Base-by-base conservation (phyloP, 2,113 vertebrate species). In the Procavia capensis region DNA sequence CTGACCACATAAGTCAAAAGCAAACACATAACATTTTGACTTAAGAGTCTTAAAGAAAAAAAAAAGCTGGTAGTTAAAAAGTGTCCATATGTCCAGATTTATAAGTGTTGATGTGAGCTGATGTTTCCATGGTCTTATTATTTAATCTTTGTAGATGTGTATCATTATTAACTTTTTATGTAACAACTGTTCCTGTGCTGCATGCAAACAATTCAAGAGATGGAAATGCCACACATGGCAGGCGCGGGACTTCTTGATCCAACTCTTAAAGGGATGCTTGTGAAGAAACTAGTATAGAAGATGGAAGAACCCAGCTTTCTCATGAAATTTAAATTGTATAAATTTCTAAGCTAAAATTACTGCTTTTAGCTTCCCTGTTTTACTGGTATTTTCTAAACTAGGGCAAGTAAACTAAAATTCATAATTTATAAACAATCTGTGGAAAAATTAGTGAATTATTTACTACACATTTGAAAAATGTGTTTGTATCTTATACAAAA, bases 361-460 rank as follows among this genome's bases (percentile, higher is more conserved):
- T 92, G 96, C 97, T 97, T 96, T 98, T 92, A 97, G 91, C 82
- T 97, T 81, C 91, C 96, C 87, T 0, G 96, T 98, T 98, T 98
- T 96, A 97, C 97, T 90, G 90, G 97, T 98, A 98, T 98, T 98
- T 98, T 96, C 96, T 98, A 98, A 98, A 98, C 98, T 98, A 98
- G 98, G 98, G 98, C 98, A 98, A 98, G 98, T 98, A 98, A 98
- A 98, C 97, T 98, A 98, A 98, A 98, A 98, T 99, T 98, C 98
- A 99, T 98, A 98, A 99, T 98, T 98, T 98, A 99, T 99, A 98
- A 98, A 98, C 98, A 98, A 98, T 98, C 98, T 98, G 98, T 98
- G 97, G 96, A 96, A 98, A 96, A 96, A 97, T 98, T 97, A 94
- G 97, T 98, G 97, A 98, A 99, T 99, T 98, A 99, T 99, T 99